Conservation (phyloP, 1,140 invertebrate genomes). For the Hormaphis cornu region DNA sequence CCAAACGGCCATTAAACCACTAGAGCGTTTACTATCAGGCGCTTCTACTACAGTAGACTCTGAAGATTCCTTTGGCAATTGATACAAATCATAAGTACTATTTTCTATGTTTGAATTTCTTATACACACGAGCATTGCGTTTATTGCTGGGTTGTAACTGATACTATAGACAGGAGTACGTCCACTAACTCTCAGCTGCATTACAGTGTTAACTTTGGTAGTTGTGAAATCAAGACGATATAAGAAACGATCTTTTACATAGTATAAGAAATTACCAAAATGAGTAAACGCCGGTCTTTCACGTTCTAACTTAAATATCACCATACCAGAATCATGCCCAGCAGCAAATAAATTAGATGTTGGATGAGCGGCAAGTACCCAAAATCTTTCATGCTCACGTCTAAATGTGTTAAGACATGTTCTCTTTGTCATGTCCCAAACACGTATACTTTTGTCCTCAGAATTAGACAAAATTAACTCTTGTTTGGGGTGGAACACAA, state of each 20-base stretch:
- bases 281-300: slow-evolving; percentile 94
- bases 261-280: slow-evolving; percentile 87
- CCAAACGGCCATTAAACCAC: slow-evolving; percentile 92
- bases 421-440: slow-evolving; percentile 98
- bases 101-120: slow-evolving; percentile 70
- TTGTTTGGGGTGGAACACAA: slow-evolving; percentile 92
- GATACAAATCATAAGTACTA: slow-evolving; percentile 89
- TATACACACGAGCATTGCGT: slow-evolving; percentile 75
- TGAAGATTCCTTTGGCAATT: slow-evolving; percentile 67
- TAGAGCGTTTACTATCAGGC: slow-evolving; percentile 58
- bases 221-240: slow-evolving; percentile 85
- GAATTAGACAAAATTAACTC: slow-evolving; percentile 95
- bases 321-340: slow-evolving; percentile 92
- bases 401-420: slow-evolving; percentile 93
- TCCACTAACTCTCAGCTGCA: slow-evolving; percentile 71
- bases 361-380: slow-evolving; percentile 81
- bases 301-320: slow-evolving; percentile 75
- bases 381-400: slow-evolving; percentile 86
- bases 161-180: slow-evolving; percentile 55
- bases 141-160: slow-evolving; percentile 94
- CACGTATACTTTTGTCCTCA: slow-evolving; percentile 94
- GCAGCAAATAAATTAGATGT: slow-evolving; percentile 79
- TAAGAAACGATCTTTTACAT: slow-evolving; percentile 90
- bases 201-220: slow-evolving; percentile 82
- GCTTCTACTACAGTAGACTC: slow-evolving; percentile 46